Percentiles rank a stretch among this genome's conserved stretches.
Evolutionary conservation across 2,888 invertebrate species (phyloP).

Genomic region (Xestia xanthographa): DNA sequence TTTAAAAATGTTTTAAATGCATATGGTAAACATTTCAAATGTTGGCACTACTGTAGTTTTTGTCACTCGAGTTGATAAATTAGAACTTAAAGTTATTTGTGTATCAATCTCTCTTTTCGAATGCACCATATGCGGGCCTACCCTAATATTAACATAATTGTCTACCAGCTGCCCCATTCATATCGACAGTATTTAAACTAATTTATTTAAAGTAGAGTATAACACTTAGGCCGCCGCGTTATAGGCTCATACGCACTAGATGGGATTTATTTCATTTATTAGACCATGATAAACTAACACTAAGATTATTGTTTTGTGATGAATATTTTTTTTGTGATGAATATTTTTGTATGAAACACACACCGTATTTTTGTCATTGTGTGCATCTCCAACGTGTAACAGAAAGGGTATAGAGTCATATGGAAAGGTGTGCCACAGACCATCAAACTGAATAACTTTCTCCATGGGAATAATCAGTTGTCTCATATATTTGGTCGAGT

Average conservation of each 20-base stretch:
- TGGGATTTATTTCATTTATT: neutral
- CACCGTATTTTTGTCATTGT: neutral
- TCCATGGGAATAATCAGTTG: too few species aligned
- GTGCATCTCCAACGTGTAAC: neutral
- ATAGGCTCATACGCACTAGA: neutral
- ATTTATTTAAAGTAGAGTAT: conserved; percentile 23
- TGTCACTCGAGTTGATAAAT: conserved; percentile 36
- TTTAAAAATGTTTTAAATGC: too few species aligned
- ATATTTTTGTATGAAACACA: neutral
- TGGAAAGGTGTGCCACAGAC: too few species aligned
- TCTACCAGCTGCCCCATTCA: neutral
- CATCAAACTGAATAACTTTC: too few species aligned
- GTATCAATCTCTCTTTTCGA: neutral
- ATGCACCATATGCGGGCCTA: neutral
- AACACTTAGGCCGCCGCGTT: conserved; percentile 29
- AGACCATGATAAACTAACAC: neutral
- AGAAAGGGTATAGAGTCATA: too few species aligned
- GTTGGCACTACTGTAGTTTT: conserved; percentile 53
- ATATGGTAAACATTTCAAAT: too few species aligned
- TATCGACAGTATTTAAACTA: conserved; percentile 8
- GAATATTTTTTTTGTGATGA: neutral
- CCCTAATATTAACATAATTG: conserved; percentile 10
- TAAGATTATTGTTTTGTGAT: neutral
- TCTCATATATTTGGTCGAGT: too few species aligned
- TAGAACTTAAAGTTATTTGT: conserved; percentile 10